Conservation (phyloP, 2,113 vertebrate genomes). For the cat (Felis catus) region F.catus_Fca126_mat1.0 CM031419.1:76723501-76724000, state of each 20-base stretch:
- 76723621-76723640: constrained; percentile 74
- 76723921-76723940: constrained; percentile 11
- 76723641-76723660: constrained; percentile 79
- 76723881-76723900: constrained; percentile 3
- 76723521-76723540: constrained; percentile 58
- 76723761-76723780: constrained; percentile 56
- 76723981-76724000: constrained; percentile 50
- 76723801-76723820: constrained; percentile 44
- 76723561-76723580: constrained; percentile 72
- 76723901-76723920: not conserved
- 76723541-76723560: constrained; percentile 69
- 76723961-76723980: constrained; percentile 14
- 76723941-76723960: not conserved
- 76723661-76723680: constrained; percentile 83
- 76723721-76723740: constrained; percentile 80
- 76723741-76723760: constrained; percentile 75
- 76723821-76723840: not conserved
- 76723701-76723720: constrained; percentile 83
- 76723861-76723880: constrained; percentile 56
- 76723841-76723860: not conserved
- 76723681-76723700: constrained; percentile 76
- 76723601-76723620: constrained; percentile 74
- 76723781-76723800: constrained; percentile 29
- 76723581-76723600: constrained; percentile 81
- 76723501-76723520: constrained; percentile 69